Evolutionary conservation across 1,140 invertebrate species (phyloP).

Genomic region (Latrodectus geometricus): DNA sequence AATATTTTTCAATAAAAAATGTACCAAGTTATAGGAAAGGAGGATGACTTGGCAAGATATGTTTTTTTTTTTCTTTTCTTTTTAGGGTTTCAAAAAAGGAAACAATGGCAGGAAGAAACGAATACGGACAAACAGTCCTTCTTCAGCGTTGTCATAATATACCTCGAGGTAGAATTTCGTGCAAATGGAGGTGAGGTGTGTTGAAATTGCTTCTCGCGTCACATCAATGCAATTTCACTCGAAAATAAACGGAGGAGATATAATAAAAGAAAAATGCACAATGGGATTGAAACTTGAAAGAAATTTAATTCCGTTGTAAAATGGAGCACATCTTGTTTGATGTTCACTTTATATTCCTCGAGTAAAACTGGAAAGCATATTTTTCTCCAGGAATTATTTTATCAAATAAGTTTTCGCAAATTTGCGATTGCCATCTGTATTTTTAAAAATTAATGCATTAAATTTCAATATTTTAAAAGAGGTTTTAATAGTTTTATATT

Average conservation of each 20-base stretch:
- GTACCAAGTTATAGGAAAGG: neutral
- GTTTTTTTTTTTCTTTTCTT: neutral
- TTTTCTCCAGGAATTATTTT: no score
- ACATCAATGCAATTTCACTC: neutral
- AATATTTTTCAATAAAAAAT: neutral
- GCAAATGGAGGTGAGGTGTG: conserved; percentile 1
- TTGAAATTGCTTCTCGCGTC: conserved; percentile 4
- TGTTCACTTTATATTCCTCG: no score
- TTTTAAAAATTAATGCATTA: no score
- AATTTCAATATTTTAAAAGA: no score
- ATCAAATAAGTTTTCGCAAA: no score
- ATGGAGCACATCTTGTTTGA: no score
- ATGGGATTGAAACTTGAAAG: no score
- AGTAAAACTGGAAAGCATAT: no score
- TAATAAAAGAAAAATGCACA: neutral
- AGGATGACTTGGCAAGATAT: neutral
- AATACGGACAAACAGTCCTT: neutral
- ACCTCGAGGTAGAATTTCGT: neutral
- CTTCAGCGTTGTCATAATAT: neutral
- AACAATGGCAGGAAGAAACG: neutral
- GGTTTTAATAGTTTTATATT: no score
- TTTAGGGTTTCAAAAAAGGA: neutral
- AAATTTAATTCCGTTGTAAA: no score
- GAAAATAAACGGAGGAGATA: neutral
- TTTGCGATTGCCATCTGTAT: no score